Evolutionary conservation across 2,888 invertebrate genomes (phyloP), one percentile per base, ranked within the genome.

Genomic region (Mesorhabditis belari): DNA sequence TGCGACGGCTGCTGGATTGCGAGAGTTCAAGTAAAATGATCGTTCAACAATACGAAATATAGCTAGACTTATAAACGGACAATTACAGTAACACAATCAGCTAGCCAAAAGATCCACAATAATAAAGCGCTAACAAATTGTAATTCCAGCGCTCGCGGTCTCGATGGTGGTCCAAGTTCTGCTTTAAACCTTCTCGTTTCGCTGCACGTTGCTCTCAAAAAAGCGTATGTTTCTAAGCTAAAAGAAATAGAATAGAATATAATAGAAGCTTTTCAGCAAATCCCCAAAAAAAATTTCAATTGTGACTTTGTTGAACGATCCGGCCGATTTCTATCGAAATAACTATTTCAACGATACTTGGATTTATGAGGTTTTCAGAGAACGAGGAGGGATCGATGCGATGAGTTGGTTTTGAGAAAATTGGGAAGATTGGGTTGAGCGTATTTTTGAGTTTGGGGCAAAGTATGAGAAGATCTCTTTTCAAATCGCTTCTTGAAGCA

Each of bases 1-100:
- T 27, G 77, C 77, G 4, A 67, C 73, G 3, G 68, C 73, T 5
- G 77, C 77, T 1, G 74, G 73, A 1, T 72, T 75, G 71, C 55
- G 66, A 29, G 64, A 66, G 17, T 60, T 71, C 23, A 61, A 65
- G 50, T 59, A 62, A n/a, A n/a, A n/a, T n/a, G n/a, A n/a, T n/a
- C n/a, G n/a, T n/a, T n/a, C n/a, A n/a, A n/a, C n/a, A n/a, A n/a
- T n/a, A n/a, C n/a, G n/a, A n/a, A n/a, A n/a, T n/a, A n/a, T n/a
- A n/a, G n/a, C n/a, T n/a, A n/a, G n/a, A n/a, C n/a, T n/a, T n/a
- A n/a, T n/a, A n/a, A n/a, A n/a, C n/a, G n/a, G n/a, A n/a, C n/a
- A n/a, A n/a, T n/a, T n/a, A n/a, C 35, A 35, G 35, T 12, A 35
- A 6, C 17, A 35, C 17, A 35, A 17, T 35, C 35, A 35, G 9